Evolutionary conservation across 2,797 vertebrate species (phyloP), one percentile per base, ranked within the genome.

Genomic region (Sebastes hubbsi): DNA sequence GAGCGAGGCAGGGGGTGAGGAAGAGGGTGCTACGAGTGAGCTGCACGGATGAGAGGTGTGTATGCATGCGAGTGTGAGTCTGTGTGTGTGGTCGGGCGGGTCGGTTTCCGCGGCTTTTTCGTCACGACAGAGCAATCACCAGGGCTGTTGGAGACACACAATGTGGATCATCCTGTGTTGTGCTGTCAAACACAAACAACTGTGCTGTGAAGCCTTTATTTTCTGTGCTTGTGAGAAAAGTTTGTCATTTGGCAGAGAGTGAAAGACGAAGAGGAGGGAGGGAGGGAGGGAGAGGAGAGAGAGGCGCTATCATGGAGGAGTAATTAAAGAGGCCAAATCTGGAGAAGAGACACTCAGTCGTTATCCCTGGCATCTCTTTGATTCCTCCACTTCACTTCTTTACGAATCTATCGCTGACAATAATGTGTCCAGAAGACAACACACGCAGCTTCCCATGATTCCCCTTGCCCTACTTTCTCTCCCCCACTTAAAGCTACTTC

Each of bases 311-410:
- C 81, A 86, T 83, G 77, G 69, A 81, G 72, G 74, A 91, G 91
- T 93, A 93, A 93, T 94, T 92, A 94, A 92, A 91, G 83, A 84
- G 80, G 83, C 77, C 29, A 72, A 87, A 84, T 91, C 73, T 91
- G 82, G 82, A 75, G 80, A 77, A 81, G 75, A 89, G 78, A 75
- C 14, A 69, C 80, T 70, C 83, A 3, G 36, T 82, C 24, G 67
- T 89, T 94, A 95, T 93, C 93, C 62, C 78, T 82, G 75, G 85
- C 87, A 94, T 92, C 92, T 89, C 86, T 91, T 91, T 93, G 89
- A 94, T 92, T 93, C 80, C 69, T 70, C 89, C 87, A 88, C 88
- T 91, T 87, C 82, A 89, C 85, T 85, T 84, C 81, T 72, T 77
- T 82, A 83, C 88, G 20, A 88, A 62, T 84, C 78, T 79, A 73